These are phyloP conservation scores for Theocolax elegans DNA, from an alignment of 1,140 invertebrate genomes.

Conservation along the genomic window DNA sequence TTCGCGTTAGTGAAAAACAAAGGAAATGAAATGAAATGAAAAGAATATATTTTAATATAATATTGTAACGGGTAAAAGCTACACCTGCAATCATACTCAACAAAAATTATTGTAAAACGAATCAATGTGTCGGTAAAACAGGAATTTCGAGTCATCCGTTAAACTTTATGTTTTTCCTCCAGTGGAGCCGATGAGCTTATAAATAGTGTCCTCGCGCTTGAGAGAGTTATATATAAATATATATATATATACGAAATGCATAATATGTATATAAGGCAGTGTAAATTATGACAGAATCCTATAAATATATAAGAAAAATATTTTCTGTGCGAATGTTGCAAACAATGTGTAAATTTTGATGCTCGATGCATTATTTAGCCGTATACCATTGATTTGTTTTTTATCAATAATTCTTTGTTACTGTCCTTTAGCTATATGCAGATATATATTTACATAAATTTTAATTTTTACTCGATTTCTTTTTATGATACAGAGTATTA, in stretches of 20 bases:
- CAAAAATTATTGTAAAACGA: too few relatives aligned
- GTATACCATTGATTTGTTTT: conserved; percentile 13
- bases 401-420: conserved; percentile 32
- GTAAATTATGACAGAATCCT: conserved; percentile 61
- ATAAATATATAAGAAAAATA: conserved; percentile 63
- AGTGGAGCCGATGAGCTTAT: conserved; percentile 24
- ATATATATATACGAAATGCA: too few relatives aligned
- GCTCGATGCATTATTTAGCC: neutral
- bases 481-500: neutral
- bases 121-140: conserved; percentile 27
- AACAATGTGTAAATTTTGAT: conserved; percentile 29
- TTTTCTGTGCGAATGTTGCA: conserved; percentile 60
- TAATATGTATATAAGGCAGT: conserved; percentile 64
- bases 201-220: conserved; percentile 18
- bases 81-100: too few relatives aligned
- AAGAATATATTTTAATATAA: too few relatives aligned
- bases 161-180: conserved; percentile 25
- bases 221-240: conserved; percentile 22
- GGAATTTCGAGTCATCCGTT: conserved; percentile 3
- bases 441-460: too few relatives aligned
- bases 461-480: conserved; percentile 1
- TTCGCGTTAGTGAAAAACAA: too few relatives aligned
- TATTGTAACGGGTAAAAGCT: too few relatives aligned
- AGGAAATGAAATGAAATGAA: too few relatives aligned
- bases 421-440: conserved; percentile 1